Percentiles rank a stretch among this genome's conserved stretches.
These are phyloP conservation scores for Tamandua tetradactyla DNA, from an alignment of 2,797 vertebrate genomes.

Conservation along the genomic window DNA sequence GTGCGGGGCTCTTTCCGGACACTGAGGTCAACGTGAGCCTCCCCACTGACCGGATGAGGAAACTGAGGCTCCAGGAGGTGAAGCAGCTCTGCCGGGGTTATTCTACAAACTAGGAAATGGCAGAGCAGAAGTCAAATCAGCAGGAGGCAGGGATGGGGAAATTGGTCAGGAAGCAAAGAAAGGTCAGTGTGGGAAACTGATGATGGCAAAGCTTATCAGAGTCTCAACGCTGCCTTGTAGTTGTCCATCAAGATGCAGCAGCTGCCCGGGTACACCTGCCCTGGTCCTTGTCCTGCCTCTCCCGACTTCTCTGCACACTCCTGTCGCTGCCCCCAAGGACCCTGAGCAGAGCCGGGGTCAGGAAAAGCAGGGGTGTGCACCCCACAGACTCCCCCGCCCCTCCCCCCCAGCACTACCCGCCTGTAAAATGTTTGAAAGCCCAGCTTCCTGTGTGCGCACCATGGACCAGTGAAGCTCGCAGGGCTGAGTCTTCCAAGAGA, in stretches of 20 bases:
- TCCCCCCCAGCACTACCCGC: background rate
- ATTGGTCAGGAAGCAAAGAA: background rate
- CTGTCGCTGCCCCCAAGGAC: background rate
- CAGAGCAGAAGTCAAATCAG: background rate
- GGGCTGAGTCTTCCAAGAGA: constrained; percentile 46
- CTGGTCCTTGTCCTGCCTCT: background rate
- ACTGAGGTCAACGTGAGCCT: background rate
- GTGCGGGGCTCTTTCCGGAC: background rate
- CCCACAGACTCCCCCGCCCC: rapidly evolving
- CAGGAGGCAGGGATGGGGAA: background rate
- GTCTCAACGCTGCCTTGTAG: background rate
- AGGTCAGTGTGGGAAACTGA: background rate
- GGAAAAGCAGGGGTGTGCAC: background rate
- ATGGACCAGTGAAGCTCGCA: constrained; percentile 13
- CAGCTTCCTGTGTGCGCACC: background rate
- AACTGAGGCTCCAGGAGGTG: background rate
- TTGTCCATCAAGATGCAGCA: background rate
- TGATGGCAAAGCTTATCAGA: rapidly evolving
- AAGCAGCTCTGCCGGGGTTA: background rate
- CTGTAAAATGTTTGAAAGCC: background rate
- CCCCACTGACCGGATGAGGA: background rate
- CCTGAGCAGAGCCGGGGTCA: background rate
- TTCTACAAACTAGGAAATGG: background rate
- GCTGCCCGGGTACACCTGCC: background rate
- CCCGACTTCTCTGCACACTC: background rate